Conservation (phyloP, 2,888 invertebrate genomes). For the Saturnia pavonia region DNA sequence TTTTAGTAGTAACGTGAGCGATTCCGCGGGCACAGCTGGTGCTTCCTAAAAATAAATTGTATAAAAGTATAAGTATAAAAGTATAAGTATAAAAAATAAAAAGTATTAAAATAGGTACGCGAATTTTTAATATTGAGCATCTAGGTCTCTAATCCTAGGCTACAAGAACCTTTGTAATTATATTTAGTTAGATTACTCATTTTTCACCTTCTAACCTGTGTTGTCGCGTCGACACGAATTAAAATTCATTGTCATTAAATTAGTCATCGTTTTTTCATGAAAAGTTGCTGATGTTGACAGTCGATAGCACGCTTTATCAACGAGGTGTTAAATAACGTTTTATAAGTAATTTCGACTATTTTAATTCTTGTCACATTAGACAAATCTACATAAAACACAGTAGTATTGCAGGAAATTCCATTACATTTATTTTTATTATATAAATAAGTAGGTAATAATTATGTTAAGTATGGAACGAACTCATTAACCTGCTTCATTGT, state of each 20-base stretch:
- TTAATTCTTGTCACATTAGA: neutral
- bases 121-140: too few relatives aligned
- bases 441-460: neutral
- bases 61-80: too few relatives aligned
- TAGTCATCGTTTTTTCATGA: constrained; percentile 10
- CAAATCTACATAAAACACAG: neutral
- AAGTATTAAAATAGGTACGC: too few relatives aligned
- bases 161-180: neutral
- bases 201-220: constrained; percentile 5
- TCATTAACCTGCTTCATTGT: neutral
- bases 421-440: neutral
- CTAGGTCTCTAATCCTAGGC: neutral
- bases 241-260: constrained; percentile 11
- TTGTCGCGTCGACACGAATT: neutral
- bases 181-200: constrained; percentile 12
- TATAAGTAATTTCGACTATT: neutral
- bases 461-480: neutral
- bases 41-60: too few relatives aligned
- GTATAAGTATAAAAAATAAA: too few relatives aligned
- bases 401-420: neutral
- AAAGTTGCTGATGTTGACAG: neutral
- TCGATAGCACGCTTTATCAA: neutral
- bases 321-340: neutral
- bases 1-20: too few relatives aligned
- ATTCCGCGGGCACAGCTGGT: too few relatives aligned